phyloP scores from a whole-genome alignment of 2,888 invertebrate genomes.

The Amphipoea lucens region DNA sequence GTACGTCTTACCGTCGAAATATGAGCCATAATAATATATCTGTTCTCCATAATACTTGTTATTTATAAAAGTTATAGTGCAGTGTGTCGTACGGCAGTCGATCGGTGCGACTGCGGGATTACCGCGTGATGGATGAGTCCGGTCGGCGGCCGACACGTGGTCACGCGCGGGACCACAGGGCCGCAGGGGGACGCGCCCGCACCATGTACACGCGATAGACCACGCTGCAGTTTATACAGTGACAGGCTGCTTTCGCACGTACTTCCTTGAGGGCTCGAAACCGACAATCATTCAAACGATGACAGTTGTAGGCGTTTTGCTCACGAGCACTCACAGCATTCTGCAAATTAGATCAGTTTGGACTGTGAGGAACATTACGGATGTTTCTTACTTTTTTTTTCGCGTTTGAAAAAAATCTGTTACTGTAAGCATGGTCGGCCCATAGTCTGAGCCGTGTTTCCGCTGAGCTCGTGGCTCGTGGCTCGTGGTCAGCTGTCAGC shows the following conservation, averaged over 20 bases:
- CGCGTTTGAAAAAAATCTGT: not conserved
- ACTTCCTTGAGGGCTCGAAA: not conserved
- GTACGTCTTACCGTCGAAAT: not conserved
- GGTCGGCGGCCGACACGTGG: slow-evolving; percentile 10
- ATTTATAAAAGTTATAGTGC: too few relatives aligned
- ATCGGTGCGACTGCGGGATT: slow-evolving; percentile 46
- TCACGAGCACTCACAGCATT: not conserved
- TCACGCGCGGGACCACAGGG: not conserved
- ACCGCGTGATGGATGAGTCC: slow-evolving; percentile 58
- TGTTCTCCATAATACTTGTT: not conserved
- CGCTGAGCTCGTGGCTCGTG: too few relatives aligned
- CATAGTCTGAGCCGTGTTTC: not conserved
- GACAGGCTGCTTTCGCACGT: not conserved
- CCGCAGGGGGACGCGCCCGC: not conserved
- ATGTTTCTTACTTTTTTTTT: not conserved
- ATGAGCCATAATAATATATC: slow-evolving; percentile 4
- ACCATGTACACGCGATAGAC: not conserved
- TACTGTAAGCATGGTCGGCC: not conserved
- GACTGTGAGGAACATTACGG: not conserved
- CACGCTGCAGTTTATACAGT: not conserved
- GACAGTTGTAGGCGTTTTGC: not conserved
- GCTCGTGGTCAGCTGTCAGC: not conserved
- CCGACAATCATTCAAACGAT: not conserved
- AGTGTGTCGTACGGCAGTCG: not conserved
- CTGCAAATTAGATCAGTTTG: not conserved